Base-by-base conservation (phyloP, 2,888 invertebrate species). In the Leucania comma region DNA sequence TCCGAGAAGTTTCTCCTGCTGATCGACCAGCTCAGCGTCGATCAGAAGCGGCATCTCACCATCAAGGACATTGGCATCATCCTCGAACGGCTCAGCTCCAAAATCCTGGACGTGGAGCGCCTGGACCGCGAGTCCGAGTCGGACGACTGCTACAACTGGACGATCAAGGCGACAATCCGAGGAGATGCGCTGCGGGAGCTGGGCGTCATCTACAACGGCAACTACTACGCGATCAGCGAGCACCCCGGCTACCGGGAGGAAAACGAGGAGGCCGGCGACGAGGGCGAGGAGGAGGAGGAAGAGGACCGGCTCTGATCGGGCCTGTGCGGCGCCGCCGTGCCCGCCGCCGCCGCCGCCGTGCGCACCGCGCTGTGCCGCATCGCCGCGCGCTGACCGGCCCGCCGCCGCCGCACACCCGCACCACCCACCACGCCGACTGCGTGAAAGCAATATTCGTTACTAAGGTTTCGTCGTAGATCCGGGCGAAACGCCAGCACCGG, bases 31-130 rank as follows among this genome's bases (percentile, higher is more conserved):
- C 97, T 99, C 84, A 98, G 98, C 91, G 98, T 98, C 88, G 98
- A 99, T 92, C 98, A 98, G 95, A 98, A 98, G 94, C 97, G 98
- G 80, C 98, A 98, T 91, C 97, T 99, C 85, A 98, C 98, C 92
- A 98, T 99, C 95, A 99, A 99, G 94, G 99, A 99, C 94, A 99
- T 99, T 94, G 99, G 99, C 84, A 98, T 99, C 92, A 99, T 99
- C 90, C 96, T 99, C 87, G 99, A 99, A 94, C 97, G 99, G 88
- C 97, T 99, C 88, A 98, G 98, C 94, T 98, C 98, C 76, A 99
- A 99, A 96, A 99, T 99, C 87, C 96, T 99, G 82, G 99, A 99
- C 96, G 99, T 99, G 86, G 99, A 99, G 96, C 97, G 98, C 84
- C 96, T 99, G 86, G 98, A 99, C 93, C 97, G 99, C 73, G 99